Conservation (phyloP, 2,797 vertebrate genomes). For the Sebastes umbrosus region DNA sequence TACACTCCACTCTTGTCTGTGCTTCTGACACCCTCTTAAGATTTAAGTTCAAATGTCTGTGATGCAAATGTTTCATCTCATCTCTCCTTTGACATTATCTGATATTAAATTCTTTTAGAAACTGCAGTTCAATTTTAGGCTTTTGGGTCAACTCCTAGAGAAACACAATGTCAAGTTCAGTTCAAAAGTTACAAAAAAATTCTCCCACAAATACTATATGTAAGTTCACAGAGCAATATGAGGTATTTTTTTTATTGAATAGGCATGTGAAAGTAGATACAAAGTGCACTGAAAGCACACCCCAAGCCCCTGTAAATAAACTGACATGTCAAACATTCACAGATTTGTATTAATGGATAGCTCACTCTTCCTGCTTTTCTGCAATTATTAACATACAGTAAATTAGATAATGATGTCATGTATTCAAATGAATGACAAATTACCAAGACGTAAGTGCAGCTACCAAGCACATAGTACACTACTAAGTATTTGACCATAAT, state of each 20-base stretch:
- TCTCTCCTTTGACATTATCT: not conserved
- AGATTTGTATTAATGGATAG: constrained; percentile 37
- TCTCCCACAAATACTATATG: not conserved
- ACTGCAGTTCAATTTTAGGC: not conserved
- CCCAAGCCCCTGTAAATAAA: constrained; percentile 28
- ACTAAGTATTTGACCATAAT: not conserved
- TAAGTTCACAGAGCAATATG: not conserved
- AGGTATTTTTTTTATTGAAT: not conserved
- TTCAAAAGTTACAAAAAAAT: not conserved
- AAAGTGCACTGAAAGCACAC: constrained; percentile 46
- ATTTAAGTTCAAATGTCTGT: not conserved
- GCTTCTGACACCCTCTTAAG: not conserved
- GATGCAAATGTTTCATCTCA: not conserved
- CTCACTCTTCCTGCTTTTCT: constrained; percentile 3
- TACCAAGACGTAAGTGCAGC: not conserved
- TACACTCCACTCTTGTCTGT: not conserved
- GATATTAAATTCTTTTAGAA: not conserved
- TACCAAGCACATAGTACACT: not conserved
- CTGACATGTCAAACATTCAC: constrained; percentile 54
- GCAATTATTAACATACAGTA: constrained; percentile 57
- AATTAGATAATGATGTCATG: constrained; percentile 17
- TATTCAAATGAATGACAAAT: constrained; percentile 16
- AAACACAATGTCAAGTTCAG: not conserved
- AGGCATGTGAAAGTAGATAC: constrained; percentile 3
- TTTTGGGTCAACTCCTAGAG: not conserved